Evolutionary conservation across 1,140 invertebrate genomes (phyloP), one percentile per base, ranked within the genome.

Genomic region (Chionoecetes opilio): DNA sequence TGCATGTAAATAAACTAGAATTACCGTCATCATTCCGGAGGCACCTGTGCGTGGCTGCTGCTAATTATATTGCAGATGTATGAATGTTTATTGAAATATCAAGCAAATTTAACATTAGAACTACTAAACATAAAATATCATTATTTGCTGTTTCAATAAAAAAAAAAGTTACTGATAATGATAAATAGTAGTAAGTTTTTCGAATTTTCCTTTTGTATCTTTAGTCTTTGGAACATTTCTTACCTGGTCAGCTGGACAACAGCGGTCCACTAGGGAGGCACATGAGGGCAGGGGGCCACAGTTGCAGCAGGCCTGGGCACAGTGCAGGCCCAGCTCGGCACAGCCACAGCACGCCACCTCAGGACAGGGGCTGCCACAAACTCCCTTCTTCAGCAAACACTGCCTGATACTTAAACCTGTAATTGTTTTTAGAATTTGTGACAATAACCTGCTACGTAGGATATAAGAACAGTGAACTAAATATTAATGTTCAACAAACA

Each of bases 331-430:
- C 9, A 95, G 38, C 35, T 95, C 90, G 11, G 94, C 90, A 82
- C 94, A 95, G 46, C 87, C 92, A 32, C 94, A 95, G 31, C 94
- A 95, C 14, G 91, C 84, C 11, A 88, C 82, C 29, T 92, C 32
- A 3, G 82, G 94, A 75, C 94, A 95, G 17, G 31, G 34, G 21
- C 90, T 63, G 75, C 91, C 94, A 95, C 94, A 95, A 26, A 95
- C 31, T 38, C 94, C 94, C 53, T 95, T 95, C 90, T 87, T 95
- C 82, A 95, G 26, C 37, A 95, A 87, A 92, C 94, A 95, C 89
- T 95, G 94, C 14, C 94, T 92, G 17, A 95, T 91, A n/a, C 90
- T 92, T 0, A 95, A 87, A 1, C 94, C 94, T 95, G 85, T 14
- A 63, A 11, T 14, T 17, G 21, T 3, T 2, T 53, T 53, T 53